Conservation (phyloP, 2,797 vertebrate species). For the Prionace glauca region DNA sequence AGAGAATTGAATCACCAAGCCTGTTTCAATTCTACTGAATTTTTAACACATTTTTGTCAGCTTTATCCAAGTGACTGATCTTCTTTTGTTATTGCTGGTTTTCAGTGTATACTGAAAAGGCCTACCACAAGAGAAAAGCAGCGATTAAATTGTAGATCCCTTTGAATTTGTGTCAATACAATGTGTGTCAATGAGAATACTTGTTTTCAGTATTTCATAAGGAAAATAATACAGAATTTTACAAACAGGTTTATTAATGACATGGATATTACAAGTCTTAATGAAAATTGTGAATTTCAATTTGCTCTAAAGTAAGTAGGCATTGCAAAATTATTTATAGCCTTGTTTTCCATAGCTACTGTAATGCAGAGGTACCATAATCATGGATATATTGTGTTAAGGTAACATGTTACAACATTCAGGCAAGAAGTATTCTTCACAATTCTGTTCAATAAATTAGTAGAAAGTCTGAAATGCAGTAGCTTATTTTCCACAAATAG, state of each 20-base stretch:
- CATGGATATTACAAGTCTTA: neutral
- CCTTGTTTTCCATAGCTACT: neutral
- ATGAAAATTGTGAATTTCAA: neutral
- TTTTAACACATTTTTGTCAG: neutral
- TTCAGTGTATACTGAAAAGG: neutral
- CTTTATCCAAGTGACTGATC: neutral
- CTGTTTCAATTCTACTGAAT: neutral
- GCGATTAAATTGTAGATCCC: neutral
- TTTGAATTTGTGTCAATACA: neutral
- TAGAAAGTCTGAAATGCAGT: neutral
- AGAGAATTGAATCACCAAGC: neutral
- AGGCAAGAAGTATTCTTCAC: neutral
- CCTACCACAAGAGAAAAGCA: neutral
- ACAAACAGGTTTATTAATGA: neutral
- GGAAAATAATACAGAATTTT: neutral
- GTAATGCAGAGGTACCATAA: neutral
- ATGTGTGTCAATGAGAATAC: neutral
- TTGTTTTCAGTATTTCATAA: neutral
- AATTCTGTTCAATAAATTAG: neutral
- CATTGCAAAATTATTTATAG: neutral
- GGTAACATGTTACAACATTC: neutral
- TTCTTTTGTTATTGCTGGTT: neutral
- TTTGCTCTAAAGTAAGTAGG: neutral
- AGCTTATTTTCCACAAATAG: neutral
- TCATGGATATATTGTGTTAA: no score